Evolutionary conservation across 1,140 invertebrate species (phyloP), one percentile per base, ranked within the genome.

Genomic region (Venturia canescens): DNA sequence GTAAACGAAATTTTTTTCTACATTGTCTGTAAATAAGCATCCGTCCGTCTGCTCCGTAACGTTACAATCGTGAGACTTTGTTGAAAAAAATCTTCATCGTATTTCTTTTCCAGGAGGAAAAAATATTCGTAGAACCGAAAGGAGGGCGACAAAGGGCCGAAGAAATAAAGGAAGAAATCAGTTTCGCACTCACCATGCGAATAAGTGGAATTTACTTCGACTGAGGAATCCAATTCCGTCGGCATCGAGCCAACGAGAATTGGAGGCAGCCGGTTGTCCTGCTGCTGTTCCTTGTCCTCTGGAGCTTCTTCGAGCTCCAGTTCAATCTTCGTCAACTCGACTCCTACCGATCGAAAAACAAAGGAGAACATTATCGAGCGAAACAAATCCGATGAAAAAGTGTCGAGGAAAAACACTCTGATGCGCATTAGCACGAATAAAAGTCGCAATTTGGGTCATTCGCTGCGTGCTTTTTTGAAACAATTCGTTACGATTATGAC

Each of bases 251-350:
- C 88, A 83, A 87, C 84, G 31, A 87, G 82, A 80, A 87, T 84
- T 18, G 84, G 79, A 69, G 86, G 83, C 44, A 86, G 86, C 77
- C 80, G 83, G 72, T 84, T 77, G 75, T 77, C 75, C 31, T 77
- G 75, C 31, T 60, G 85, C 50, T 69, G 66, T 69, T 86, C 84
- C 72, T 84, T 83, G 75, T 83, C 81, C 48, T 90, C 85, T 6
- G 89, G 87, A 87, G 89, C 88, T 72, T 91, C 90, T 67, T 89
- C 84, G 7, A 90, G 86, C 86, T 88, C 88, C 86, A 91, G 77
- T 75, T 90, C 89, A 80, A 90, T 91, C 82, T 90, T 89, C 57
- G 89, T 91, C 87, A 91, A 87, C 87, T 89, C 83, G 74, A 84
- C 88, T 89, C 75, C 75, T 77, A 60, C 53, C n/a, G 9, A 77